phyloP scores from a whole-genome alignment of 2,113 vertebrate species.

The Strix uralensis region DNA sequence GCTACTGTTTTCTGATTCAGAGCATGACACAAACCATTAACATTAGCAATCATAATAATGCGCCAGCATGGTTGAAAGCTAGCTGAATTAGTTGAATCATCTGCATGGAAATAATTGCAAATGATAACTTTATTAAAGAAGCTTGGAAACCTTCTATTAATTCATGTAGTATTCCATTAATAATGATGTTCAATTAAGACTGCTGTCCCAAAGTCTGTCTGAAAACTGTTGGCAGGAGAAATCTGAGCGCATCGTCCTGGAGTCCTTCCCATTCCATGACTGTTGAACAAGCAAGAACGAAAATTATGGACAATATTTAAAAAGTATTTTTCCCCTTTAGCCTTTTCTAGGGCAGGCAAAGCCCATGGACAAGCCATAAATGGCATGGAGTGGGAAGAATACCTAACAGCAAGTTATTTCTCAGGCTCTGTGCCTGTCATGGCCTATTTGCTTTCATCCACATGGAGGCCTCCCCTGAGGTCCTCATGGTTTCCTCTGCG shows the following conservation, averaged over 20 bases:
- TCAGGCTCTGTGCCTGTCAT: not conserved
- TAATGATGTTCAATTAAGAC: slow-evolving; percentile 46
- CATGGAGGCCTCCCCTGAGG: not conserved
- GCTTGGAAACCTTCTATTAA: slow-evolving; percentile 35
- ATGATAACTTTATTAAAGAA: slow-evolving; percentile 16
- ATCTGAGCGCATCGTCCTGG: not conserved
- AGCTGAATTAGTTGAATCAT: not conserved
- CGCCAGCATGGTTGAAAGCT: not conserved
- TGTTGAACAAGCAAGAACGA: not conserved
- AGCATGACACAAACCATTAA: slow-evolving; percentile 46
- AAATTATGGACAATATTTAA: not conserved
- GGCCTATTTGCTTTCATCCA: not conserved
- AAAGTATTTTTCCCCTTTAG: not conserved
- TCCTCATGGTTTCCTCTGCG: not conserved
- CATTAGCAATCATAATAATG: not conserved
- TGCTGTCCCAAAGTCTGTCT: not conserved
- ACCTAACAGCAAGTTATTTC: not conserved
- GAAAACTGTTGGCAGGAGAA: not conserved
- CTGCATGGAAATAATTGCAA: slow-evolving; percentile 22
- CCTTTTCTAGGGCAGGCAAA: not conserved
- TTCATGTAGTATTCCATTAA: slow-evolving; percentile 33
- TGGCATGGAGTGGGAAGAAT: not conserved
- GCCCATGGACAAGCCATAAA: not conserved
- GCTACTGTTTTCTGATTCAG: slow-evolving; percentile 8
- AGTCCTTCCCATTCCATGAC: not conserved